A percentile compares a stretch with the other conserved stretches of the same genome.
phyloP scores from a whole-genome alignment of 2,888 invertebrate species.

The Caenorhabditis afra region DNA sequence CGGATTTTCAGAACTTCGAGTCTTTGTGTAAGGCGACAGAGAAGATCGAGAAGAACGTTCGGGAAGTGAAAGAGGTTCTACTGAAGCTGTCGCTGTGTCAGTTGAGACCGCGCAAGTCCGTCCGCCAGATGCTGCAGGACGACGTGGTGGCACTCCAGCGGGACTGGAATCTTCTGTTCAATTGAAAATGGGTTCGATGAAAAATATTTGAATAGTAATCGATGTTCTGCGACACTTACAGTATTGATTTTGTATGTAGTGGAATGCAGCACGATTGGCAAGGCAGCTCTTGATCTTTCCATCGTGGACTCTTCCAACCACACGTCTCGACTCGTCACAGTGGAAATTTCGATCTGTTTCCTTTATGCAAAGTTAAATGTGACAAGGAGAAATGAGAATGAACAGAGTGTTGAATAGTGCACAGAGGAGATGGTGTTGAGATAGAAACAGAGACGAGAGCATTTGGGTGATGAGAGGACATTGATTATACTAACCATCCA shows the following conservation, averaged over 20 bases:
- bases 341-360: slow-evolving; percentile 5
- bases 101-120: neutral
- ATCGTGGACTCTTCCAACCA: no score
- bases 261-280: no score
- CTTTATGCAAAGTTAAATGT: neutral
- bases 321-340: no score
- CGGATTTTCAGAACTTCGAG: neutral
- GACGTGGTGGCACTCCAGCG: no score
- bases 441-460: slow-evolving; percentile 6
- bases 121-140: neutral
- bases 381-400: neutral
- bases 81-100: neutral
- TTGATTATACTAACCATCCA: neutral
- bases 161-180: no score
- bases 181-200: no score
- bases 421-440: neutral
- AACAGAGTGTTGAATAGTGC: neutral
- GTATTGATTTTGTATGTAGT: no score
- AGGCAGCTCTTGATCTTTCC: no score
- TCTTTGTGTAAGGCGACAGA: neutral
- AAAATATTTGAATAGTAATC: no score
- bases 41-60: neutral
- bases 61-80: neutral
- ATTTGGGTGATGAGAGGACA: neutral
- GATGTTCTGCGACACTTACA: no score